A percentile compares a stretch with the other conserved stretches of the same genome.
Evolutionary conservation across 2,888 invertebrate genomes (phyloP).

Genomic region (Rotaria macrura): DNA sequence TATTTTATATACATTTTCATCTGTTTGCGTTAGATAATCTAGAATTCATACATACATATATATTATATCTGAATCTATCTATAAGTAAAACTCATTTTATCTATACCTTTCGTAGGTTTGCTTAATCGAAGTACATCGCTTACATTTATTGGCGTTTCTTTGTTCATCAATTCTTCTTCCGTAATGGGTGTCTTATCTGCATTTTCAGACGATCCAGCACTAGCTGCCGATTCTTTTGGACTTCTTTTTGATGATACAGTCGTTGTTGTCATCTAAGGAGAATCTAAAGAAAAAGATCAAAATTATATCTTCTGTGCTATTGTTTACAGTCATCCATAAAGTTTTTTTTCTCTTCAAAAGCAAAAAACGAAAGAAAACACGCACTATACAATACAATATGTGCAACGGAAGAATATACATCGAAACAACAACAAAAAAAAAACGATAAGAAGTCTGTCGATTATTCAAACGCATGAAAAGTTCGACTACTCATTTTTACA

Average conservation of each 20-base stretch:
- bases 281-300: not conserved
- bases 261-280: not conserved
- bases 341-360: not conserved
- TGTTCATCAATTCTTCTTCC: conserved; percentile 12
- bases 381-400: not conserved
- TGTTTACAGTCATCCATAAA: too few relatives aligned
- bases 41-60: not conserved
- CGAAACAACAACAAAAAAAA: not conserved
- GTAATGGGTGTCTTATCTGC: not conserved
- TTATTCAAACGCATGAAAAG: not conserved
- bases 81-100: too few relatives aligned
- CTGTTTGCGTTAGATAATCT: conserved; percentile 80
- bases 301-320: too few relatives aligned
- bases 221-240: not conserved
- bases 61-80: not conserved
- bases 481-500: not conserved
- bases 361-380: not conserved
- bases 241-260: not conserved
- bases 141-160: not conserved
- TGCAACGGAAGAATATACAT: not conserved
- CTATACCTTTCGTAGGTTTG: not conserved
- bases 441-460: not conserved
- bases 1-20: conserved; percentile 90
- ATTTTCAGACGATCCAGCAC: too few relatives aligned
- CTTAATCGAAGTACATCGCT: not conserved